Conservation (phyloP, 2,888 invertebrate genomes). For the Esperia sulphurella region DNA sequence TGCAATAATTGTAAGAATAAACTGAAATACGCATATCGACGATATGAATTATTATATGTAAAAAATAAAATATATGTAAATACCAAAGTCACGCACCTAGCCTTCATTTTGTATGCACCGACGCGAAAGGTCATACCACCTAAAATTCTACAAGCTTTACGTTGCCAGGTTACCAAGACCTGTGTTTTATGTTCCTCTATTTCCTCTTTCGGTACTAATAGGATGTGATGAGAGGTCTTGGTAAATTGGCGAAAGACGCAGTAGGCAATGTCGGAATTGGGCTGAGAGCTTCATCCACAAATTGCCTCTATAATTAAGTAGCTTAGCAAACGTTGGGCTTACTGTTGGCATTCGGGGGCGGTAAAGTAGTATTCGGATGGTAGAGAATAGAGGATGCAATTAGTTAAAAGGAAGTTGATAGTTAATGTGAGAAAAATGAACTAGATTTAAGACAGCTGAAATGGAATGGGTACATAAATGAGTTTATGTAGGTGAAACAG, state of each 20-base stretch:
- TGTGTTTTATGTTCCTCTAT: neutral
- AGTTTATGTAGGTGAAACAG: too few relatives aligned
- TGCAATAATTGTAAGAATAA: too few relatives aligned
- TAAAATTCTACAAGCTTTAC: constrained; percentile 1
- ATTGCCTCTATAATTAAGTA: constrained; percentile 56
- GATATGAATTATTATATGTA: too few relatives aligned
- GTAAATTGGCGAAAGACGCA: constrained; percentile 21
- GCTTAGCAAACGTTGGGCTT: constrained; percentile 33
- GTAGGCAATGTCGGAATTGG: constrained; percentile 32
- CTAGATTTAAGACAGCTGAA: too few relatives aligned
- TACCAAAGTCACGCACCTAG: neutral
- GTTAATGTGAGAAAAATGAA: constrained; percentile 8
- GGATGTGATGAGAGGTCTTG: constrained; percentile 11
- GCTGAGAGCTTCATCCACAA: constrained; percentile 39
- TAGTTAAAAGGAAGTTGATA: too few relatives aligned
- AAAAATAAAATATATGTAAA: neutral
- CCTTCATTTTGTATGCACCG: constrained; percentile 7
- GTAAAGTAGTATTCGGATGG: neutral
- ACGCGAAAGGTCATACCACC: constrained; percentile 6
- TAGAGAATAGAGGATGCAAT: neutral
- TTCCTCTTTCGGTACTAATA: neutral
- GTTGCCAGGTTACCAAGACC: neutral
- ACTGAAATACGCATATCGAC: too few relatives aligned
- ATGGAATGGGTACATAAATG: too few relatives aligned
- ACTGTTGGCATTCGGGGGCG: constrained; percentile 16